Evolutionary conservation across 2,797 vertebrate genomes (phyloP), one percentile per base, ranked within the genome.

Genomic region (Neopelma chrysocephalum): DNA sequence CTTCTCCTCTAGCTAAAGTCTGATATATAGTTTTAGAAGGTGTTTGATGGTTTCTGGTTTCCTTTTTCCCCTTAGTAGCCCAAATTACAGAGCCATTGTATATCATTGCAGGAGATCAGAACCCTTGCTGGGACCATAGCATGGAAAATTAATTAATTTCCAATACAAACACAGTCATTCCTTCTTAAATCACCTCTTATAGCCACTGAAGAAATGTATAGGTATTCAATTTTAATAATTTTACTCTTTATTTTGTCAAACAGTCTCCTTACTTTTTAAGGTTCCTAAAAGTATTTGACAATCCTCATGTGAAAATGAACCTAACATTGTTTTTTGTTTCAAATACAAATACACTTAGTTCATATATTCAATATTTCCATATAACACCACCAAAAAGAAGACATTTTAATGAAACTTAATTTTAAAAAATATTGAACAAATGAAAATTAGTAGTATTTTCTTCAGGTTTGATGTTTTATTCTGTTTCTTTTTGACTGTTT

Each of bases 121-220:
- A 82, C 11, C 12, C 65, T 82, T 96, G 36, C 50, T 87, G 73
- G 51, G 60, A 69, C 22, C 18, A 45, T 22, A 65, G 26, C 50
- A 84, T 34, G 42, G 20, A 85, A 80, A 91, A 88, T 42, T 1
- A 86, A 89, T 90, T 94, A 66, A n/a, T 93, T 95, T 91, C 73
- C 65, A 87, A 87, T 89, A 60, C 9, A 89, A 92, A 89, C 19
- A 73, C 29, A 51, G n/a, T 6, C 13, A 81, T 79, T 92, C 45
- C 10, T 88, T 89, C 65, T 82, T 64, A 87, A 86, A 86, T 60
- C 45, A 84, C 22, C 36, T 93, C 56, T 76, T 90, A 14, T 4
- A 94, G 36, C 82, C 45, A 58, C 50, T 82, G 54, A 92, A 93
- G 62, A 76, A 93, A 58, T 34, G 32, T 77, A 88, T 40, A 61